A percentile compares a stretch with the other conserved stretches of the same genome.
These are phyloP conservation scores for Bothrops jararaca DNA, from an alignment of 2,113 vertebrate species.

Conservation along the genomic window DNA sequence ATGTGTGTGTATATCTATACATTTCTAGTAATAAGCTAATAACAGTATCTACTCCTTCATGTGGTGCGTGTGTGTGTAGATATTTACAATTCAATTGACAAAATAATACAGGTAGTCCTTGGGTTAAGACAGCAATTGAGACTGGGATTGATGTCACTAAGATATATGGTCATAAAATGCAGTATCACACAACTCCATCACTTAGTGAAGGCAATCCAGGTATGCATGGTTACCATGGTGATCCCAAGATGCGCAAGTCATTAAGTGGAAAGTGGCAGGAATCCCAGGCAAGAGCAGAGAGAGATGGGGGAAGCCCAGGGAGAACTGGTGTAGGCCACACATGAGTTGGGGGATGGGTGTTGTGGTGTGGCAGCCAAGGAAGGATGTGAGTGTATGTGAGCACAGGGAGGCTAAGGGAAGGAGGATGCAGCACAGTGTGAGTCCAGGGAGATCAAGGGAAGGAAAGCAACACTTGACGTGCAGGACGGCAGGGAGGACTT, in stretches of 20 bases:
- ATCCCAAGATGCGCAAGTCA: not conserved
- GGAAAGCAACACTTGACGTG: not conserved
- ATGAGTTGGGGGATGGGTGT: not conserved
- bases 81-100: not conserved
- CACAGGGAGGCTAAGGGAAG: not conserved
- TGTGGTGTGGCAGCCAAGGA: not conserved
- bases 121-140: not conserved
- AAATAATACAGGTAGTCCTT: not conserved
- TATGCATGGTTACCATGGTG: not conserved
- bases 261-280: not conserved
- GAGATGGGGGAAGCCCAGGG: not conserved
- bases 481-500: not conserved
- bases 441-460: not conserved
- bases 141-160: not conserved
- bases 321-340: not conserved
- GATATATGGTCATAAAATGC: not conserved
- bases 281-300: not conserved
- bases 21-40: not conserved
- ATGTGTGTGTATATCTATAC: not conserved
- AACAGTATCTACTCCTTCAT: not conserved
- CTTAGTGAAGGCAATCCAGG: not conserved
- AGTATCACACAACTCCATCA: not conserved
- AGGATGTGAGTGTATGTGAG: not conserved
- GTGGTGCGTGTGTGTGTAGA: not conserved
- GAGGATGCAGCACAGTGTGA: not conserved